These are phyloP conservation scores for Rhincodon typus DNA, from an alignment of 2,797 vertebrate species.

Conservation along the genomic window DNA sequence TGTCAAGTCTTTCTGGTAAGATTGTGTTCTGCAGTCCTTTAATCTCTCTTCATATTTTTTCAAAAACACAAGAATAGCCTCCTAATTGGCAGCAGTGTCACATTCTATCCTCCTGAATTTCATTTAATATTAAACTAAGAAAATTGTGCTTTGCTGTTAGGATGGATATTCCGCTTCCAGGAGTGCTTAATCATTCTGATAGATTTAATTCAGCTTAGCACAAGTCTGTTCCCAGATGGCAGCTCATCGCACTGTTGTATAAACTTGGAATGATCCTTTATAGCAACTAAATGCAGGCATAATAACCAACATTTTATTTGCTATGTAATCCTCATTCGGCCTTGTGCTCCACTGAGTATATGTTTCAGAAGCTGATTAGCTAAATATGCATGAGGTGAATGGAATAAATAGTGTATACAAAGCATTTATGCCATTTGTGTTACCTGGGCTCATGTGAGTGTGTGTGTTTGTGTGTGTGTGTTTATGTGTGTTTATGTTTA, in stretches of 20 bases:
- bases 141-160: background rate
- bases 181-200: conserved; percentile 12
- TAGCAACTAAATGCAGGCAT: background rate
- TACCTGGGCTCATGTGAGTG: background rate
- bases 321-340: background rate
- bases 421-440: background rate
- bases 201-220: conserved; percentile 12
- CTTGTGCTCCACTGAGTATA: background rate
- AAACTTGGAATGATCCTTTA: conserved; percentile 20
- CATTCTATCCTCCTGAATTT: background rate
- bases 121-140: background rate
- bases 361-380: background rate
- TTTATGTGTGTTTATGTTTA: too few species aligned
- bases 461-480: too few species aligned
- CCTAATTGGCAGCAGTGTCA: too few species aligned
- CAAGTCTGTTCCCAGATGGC: conserved; percentile 13
- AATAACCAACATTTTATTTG: conserved; percentile 16
- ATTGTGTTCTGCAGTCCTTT: background rate
- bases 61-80: background rate
- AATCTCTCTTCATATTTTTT: background rate
- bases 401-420: background rate
- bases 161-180: background rate
- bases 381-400: background rate
- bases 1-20: background rate
- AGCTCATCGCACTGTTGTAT: background rate